A percentile compares a stretch with the other conserved stretches of the same genome.
Evolutionary conservation across 1,140 invertebrate species (phyloP).

Genomic region (Ephestia elutella): DNA sequence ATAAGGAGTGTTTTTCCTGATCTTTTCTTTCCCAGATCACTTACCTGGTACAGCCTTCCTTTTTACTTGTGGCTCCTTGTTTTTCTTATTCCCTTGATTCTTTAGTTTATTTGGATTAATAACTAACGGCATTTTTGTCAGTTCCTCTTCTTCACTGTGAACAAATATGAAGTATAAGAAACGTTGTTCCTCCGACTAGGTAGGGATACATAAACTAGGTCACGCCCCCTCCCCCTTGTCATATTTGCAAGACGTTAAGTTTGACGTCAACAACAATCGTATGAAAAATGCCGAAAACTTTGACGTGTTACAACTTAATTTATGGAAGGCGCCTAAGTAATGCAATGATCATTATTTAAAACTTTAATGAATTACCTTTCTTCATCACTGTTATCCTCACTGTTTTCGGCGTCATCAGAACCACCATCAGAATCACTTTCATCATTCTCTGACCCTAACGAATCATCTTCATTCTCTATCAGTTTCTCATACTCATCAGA

Average conservation of each 20-base stretch:
- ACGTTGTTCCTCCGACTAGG: no score
- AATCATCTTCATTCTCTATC: slow-evolving; percentile 29
- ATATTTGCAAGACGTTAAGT: no score
- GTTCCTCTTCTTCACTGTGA: slow-evolving; percentile 2
- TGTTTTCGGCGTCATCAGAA: slow-evolving; percentile 17
- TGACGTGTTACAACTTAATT: background rate
- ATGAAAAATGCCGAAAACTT: background rate
- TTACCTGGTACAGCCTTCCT: background rate
- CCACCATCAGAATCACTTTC: slow-evolving; percentile 22
- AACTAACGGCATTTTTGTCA: background rate
- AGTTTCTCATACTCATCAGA: slow-evolving; percentile 58
- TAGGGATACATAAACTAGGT: no score
- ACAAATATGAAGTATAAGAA: background rate
- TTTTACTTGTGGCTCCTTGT: background rate
- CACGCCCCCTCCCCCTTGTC: no score
- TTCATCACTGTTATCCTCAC: slow-evolving; percentile 22
- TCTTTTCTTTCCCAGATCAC: no score
- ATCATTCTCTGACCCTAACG: slow-evolving; percentile 17
- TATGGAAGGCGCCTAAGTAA: background rate
- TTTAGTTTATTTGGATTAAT: background rate
- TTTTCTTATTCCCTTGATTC: background rate
- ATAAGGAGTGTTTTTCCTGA: no score
- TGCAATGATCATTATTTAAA: background rate
- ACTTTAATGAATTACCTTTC: slow-evolving; percentile 9
- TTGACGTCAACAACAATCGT: background rate